A percentile compares a stretch with the other conserved stretches of the same genome.
phyloP scores from a whole-genome alignment of 2,888 invertebrate species.

The Neoascia interrupta region DNA sequence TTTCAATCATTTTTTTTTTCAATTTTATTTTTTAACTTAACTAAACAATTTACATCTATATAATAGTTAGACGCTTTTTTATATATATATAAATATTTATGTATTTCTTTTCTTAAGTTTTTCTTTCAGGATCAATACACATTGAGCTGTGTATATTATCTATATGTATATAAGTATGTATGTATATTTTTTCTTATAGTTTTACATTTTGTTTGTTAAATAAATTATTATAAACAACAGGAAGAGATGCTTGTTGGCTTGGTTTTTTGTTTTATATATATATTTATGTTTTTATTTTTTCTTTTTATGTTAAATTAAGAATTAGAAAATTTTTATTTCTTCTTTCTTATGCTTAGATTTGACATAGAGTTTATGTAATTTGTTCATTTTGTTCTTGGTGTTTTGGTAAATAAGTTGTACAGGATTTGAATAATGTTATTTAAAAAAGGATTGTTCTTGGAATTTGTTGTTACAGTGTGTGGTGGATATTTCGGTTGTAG shows the following conservation, averaged over 20 bases:
- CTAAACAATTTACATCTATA: constrained; percentile 63
- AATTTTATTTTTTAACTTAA: constrained; percentile 42
- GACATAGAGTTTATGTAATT: constrained; percentile 31
- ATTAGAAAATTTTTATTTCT: constrained; percentile 25
- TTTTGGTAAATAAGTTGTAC: constrained; percentile 25
- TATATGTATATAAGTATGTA: constrained; percentile 47
- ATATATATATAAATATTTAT: constrained; percentile 39
- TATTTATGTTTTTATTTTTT: too few relatives aligned
- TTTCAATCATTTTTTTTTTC: constrained; percentile 27
- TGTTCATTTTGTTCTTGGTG: constrained; percentile 29
- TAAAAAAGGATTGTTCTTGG: constrained; percentile 34
- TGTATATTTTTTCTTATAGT: constrained; percentile 45
- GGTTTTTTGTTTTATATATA: too few relatives aligned
- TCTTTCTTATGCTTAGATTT: constrained; percentile 16
- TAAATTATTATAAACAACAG: constrained; percentile 63
- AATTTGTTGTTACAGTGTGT: constrained; percentile 40
- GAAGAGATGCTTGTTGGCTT: constrained; percentile 62
- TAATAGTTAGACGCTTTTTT: constrained; percentile 53
- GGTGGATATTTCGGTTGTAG: constrained; percentile 63
- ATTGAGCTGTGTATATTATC: constrained; percentile 44
- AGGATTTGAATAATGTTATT: constrained; percentile 16
- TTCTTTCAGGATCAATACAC: constrained; percentile 59
- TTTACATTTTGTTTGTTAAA: constrained; percentile 11
- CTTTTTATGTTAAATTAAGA: constrained; percentile 26
- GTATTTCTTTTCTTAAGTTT: constrained; percentile 5